Evolutionary conservation across 2,113 vertebrate species (phyloP).

Genomic region (Phalacrocorax aristotelis): DNA sequence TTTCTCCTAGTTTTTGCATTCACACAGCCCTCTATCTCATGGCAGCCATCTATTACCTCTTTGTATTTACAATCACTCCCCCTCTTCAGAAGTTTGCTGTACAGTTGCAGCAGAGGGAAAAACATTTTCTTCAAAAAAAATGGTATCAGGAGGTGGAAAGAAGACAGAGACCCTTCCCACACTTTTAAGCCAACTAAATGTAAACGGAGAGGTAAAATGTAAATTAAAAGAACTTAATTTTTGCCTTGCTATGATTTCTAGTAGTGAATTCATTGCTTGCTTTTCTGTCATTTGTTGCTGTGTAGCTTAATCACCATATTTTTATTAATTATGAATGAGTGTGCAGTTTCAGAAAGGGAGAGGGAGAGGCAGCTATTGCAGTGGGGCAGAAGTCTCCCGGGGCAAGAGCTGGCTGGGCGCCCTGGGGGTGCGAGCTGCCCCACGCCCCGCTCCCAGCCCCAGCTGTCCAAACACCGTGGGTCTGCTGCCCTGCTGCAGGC

Average conservation of each 20-base stretch:
- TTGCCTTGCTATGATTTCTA: background rate
- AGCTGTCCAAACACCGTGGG: background rate
- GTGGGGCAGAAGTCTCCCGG: background rate
- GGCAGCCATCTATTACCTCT: background rate
- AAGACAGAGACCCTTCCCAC: background rate
- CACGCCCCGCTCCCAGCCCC: background rate
- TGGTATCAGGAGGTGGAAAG: background rate
- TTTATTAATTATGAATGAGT: background rate
- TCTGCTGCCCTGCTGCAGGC: background rate
- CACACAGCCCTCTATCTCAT: background rate
- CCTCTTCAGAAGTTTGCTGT: background rate
- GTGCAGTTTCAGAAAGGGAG: background rate
- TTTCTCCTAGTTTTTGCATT: background rate
- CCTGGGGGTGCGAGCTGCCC: background rate
- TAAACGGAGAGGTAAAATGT: background rate
- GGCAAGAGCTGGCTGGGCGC: background rate
- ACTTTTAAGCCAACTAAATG: background rate
- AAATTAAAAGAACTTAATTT: background rate
- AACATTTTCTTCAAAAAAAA: background rate
- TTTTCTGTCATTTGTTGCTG: background rate
- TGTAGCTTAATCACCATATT: background rate
- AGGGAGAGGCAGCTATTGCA: rapidly evolving
- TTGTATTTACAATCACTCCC: background rate
- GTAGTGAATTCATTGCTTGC: background rate
- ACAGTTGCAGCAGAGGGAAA: background rate